Conservation (phyloP, 2,797 vertebrate genomes). For the Hydrolagus colliei region DNA sequence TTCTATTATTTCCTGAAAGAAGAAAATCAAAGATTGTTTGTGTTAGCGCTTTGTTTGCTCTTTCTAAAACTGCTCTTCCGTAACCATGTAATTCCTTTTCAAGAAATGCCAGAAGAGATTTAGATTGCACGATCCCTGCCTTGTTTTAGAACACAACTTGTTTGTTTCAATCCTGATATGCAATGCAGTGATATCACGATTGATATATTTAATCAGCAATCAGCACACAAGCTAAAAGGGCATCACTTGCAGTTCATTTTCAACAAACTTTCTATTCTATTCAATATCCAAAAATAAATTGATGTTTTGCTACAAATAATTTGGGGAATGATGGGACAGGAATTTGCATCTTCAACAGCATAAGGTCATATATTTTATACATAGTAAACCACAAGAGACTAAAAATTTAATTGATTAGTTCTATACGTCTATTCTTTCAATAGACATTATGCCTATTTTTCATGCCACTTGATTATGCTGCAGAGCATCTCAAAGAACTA, state of each 20-base stretch:
- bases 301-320: not conserved
- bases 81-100: not conserved
- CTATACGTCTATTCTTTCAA: not conserved
- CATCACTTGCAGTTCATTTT: not conserved
- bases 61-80: not conserved
- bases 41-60: not conserved
- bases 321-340: not conserved
- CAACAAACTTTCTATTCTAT: not conserved
- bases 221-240: not conserved
- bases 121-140: not conserved
- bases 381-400: constrained; percentile 1
- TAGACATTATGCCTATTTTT: constrained; percentile 5
- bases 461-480: constrained; percentile 1
- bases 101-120: not conserved
- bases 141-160: not conserved
- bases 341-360: too few species aligned
- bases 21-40: not conserved
- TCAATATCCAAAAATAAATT: not conserved
- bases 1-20: not conserved
- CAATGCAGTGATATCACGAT: not conserved
- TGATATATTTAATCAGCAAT: not conserved
- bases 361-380: not conserved
- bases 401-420: constrained; percentile 22
- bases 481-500: not conserved
- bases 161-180: not conserved